Conservation (phyloP, 1,140 invertebrate species). For the Hylaeus anthracinus region DNA sequence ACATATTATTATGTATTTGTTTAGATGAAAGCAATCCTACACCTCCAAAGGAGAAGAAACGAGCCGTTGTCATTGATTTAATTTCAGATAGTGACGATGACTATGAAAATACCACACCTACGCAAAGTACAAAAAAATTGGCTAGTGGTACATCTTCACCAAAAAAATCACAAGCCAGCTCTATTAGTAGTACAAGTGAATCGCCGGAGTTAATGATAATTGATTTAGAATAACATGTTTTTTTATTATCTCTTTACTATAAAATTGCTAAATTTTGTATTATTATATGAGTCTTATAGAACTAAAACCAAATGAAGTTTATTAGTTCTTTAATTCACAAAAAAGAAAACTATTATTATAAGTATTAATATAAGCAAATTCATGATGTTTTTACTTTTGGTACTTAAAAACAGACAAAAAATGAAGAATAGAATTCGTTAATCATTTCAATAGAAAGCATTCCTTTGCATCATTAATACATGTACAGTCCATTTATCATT, state of each 20-base stretch:
- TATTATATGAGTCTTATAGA: not conserved
- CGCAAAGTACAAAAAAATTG: conserved; percentile 70
- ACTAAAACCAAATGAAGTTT: conserved; percentile 3
- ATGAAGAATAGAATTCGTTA: not conserved
- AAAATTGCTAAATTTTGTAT: conserved; percentile 20
- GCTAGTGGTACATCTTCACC: conserved; percentile 58
- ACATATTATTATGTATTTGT: conserved; percentile 34
- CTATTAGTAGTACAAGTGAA: conserved; percentile 78
- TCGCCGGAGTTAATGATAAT: conserved; percentile 80
- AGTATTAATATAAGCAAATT: conserved; percentile 5
- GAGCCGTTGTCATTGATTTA: conserved; percentile 76
- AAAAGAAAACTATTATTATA: not conserved
- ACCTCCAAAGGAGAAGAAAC: conserved; percentile 72
- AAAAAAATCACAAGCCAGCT: conserved; percentile 74
- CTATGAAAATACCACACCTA: conserved; percentile 65
- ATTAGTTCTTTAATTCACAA: not conserved
- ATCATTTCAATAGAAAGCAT: conserved; percentile 36
- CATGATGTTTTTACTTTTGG: conserved; percentile 39
- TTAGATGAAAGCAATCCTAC: conserved; percentile 75
- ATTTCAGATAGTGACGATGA: conserved; percentile 79
- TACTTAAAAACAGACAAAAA: conserved; percentile 7
- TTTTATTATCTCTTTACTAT: conserved; percentile 21
- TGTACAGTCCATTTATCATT: conserved; percentile 11
- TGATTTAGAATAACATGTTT: conserved; percentile 74
- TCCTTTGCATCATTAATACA: conserved; percentile 1